These are phyloP conservation scores for Hetaerina titia DNA, from an alignment of 2,888 invertebrate genomes.

Conservation along the genomic window DNA sequence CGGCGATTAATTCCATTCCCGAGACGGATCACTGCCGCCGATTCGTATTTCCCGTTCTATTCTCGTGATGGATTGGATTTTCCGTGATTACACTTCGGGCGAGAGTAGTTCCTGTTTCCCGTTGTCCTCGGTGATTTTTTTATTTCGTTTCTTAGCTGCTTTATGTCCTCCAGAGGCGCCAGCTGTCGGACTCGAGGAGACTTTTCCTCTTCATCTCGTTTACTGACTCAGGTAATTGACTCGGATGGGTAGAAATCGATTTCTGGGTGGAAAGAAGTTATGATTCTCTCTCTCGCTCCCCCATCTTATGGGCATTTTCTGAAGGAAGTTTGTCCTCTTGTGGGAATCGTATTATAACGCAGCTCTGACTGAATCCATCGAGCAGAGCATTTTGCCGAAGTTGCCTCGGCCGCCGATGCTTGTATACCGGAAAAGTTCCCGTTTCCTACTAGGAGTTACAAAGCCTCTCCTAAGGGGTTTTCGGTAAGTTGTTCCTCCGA, in stretches of 20 bases:
- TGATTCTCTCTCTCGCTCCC: not conserved
- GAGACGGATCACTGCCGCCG: not conserved
- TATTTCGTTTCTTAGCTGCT: not conserved
- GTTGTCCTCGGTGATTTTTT: not conserved
- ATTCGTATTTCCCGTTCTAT: slow-evolving; percentile 18
- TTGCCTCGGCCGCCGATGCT: not conserved
- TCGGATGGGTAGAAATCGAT: slow-evolving; percentile 25
- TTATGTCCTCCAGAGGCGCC: slow-evolving; percentile 34
- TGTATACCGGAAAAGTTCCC: not conserved
- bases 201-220: slow-evolving; percentile 28
- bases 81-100: slow-evolving; percentile 12
- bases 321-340: not conserved
- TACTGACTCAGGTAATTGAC: slow-evolving; percentile 21
- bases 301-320: not conserved
- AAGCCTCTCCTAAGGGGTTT: not conserved
- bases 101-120: not conserved
- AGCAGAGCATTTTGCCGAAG: not conserved
- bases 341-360: not conserved
- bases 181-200: slow-evolving; percentile 22
- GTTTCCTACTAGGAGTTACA: not conserved
- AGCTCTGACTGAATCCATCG: slow-evolving; percentile 19
- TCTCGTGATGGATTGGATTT: slow-evolving; percentile 32
- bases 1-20: slow-evolving; percentile 34
- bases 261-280: not conserved
- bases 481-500: not conserved